Percentiles rank a stretch among this genome's conserved stretches.
Conservation (phyloP, 53 echinoderm and acorn worm genomes). For the Paracentrotus lividus region DNA sequence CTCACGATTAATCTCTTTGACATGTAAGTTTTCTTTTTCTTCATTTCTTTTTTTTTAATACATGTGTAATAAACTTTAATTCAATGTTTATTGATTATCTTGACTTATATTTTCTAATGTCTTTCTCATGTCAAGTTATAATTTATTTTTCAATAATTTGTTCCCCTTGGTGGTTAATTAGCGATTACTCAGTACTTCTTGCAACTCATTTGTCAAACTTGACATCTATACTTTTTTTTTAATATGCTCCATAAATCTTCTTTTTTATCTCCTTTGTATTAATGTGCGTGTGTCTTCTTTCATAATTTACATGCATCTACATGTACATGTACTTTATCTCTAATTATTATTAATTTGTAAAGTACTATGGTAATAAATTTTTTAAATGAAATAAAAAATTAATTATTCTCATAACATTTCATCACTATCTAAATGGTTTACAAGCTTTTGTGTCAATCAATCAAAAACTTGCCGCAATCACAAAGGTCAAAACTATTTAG, state of each 20-base stretch:
- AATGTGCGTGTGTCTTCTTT: too few species aligned
- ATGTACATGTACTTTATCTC: too few species aligned
- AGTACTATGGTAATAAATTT: too few species aligned
- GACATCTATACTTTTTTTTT: too few species aligned
- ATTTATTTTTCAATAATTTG: too few species aligned
- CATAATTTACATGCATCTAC: background rate
- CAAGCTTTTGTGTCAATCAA: background rate
- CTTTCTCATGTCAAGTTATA: background rate
- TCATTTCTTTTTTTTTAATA: background rate
- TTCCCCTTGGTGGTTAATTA: too few species aligned
- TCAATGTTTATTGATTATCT: background rate
- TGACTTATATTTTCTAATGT: background rate
- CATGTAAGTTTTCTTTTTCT: slow-evolving; percentile 17
- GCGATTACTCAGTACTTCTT: too few species aligned
- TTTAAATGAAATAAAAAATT: too few species aligned
- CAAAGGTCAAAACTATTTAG: background rate
- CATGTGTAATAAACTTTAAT: background rate
- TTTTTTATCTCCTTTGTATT: too few species aligned
- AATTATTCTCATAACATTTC: background rate
- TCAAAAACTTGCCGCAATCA: background rate
- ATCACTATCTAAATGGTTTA: background rate
- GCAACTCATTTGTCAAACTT: too few species aligned
- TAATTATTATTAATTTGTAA: too few species aligned
- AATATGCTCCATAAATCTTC: too few species aligned
- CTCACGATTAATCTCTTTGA: slow-evolving; percentile 32